Evolutionary conservation across 2,888 invertebrate species (phyloP), one percentile per base, ranked within the genome.

Genomic region (Parapristionchus giblindavisi): DNA sequence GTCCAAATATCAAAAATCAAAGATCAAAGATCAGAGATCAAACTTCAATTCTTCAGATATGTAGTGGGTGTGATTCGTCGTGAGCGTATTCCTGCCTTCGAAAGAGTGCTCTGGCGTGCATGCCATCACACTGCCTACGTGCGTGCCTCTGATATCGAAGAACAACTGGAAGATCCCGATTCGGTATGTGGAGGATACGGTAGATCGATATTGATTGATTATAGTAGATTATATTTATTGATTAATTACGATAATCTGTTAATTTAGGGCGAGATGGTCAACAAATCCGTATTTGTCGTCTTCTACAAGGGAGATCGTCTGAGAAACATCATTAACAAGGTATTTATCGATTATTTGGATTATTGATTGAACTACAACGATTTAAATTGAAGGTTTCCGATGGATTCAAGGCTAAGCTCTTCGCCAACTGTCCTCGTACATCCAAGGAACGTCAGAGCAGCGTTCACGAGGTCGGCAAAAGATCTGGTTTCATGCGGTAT

Each of bases 351-450:
- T 24, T 21, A 27, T 24, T 27, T 8, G 17, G 43, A 43, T 43
- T 54, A n/a, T 27, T 34, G 34, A 38, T 63, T 48, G 11, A 11
- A 48, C 48, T 48, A 48, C 48, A 48, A 48, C 21, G 14, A 48
- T 48, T n/a, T n/a, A n/a, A n/a, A n/a, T n/a, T n/a, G n/a, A 36
- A 58, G 58, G 86, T 87, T 21, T 84, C 83, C 77, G 87, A 87
- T 56, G 87, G 86, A 58, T 85, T 84, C 83, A 89, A 89, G 48
- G 99, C 98, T 90, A 93, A 96, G 77, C 97, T 98, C 1, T 97
- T 96, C 1, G 91, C 98, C 63, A 99, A 98, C 91, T 99, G 98
- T 89, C 98, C 98, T 0, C 97, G 97, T 89, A 95, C 96, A 1
- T 95, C 96, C 21, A 93, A 94, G 17, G 97, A 98, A 89, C 92